Conservation (phyloP, 1,140 invertebrate species). For the Halesus radiatus region DNA sequence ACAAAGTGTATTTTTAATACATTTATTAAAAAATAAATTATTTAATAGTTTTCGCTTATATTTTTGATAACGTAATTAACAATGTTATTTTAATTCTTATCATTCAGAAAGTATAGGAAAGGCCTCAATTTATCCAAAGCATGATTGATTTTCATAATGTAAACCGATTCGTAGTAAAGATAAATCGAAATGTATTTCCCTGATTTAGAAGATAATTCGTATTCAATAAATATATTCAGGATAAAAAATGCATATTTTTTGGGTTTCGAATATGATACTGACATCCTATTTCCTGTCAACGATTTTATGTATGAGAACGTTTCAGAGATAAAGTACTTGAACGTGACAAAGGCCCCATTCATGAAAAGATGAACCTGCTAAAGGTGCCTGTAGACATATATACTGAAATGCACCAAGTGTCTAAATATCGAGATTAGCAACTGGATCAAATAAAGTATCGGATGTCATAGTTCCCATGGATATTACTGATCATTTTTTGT, state of each 20-base stretch:
- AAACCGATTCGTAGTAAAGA: too few relatives aligned
- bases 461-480: slow-evolving; percentile 3
- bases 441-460: slow-evolving; percentile 14
- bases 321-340: background rate
- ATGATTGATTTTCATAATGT: too few relatives aligned
- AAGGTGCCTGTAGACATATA: background rate
- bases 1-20: too few relatives aligned
- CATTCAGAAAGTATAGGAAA: too few relatives aligned
- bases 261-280: background rate
- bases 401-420: background rate
- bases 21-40: too few relatives aligned
- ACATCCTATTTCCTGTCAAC: slow-evolving; percentile 16
- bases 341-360: background rate
- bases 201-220: too few relatives aligned
- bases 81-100: too few relatives aligned
- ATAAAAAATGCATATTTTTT: background rate
- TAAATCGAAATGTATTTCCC: too few relatives aligned
- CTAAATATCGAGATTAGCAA: slow-evolving; percentile 16
- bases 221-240: too few relatives aligned
- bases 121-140: too few relatives aligned
- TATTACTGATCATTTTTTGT: background rate
- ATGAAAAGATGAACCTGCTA: slow-evolving; percentile 3
- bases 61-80: too few relatives aligned
- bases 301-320: background rate
- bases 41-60: too few relatives aligned